These are phyloP conservation scores for Anguilla pacifica DNA, from an alignment of 2,797 vertebrate species.

Conservation along the genomic window DNA sequence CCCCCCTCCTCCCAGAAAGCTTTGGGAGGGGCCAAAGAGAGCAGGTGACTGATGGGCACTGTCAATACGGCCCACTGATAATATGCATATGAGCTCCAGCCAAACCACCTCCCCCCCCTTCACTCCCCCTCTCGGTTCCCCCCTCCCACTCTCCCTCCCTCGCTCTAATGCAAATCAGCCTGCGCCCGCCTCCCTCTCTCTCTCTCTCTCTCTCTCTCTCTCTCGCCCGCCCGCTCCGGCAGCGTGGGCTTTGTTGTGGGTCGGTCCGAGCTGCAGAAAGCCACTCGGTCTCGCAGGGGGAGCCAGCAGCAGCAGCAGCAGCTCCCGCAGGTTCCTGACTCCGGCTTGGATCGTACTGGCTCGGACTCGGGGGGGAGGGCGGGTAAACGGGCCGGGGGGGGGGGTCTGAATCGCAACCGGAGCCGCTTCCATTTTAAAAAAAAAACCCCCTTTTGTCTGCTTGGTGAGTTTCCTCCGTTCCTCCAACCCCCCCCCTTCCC, in stretches of 20 bases:
- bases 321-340: constrained; percentile 8
- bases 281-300: constrained; percentile 43
- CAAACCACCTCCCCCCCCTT: constrained; percentile 54
- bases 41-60: constrained; percentile 80
- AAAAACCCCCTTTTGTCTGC: constrained; percentile 11
- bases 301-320: constrained; percentile 18
- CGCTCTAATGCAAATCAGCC: constrained; percentile 69
- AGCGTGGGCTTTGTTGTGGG: constrained; percentile 73
- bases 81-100: constrained; percentile 35
- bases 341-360: not conserved
- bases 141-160: not conserved
- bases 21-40: constrained; percentile 63
- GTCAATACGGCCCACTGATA: constrained; percentile 66
- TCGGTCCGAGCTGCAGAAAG: constrained; percentile 44
- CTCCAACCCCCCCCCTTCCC: constrained; percentile 30
- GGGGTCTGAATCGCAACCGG: not conserved
- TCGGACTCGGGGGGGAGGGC: not conserved
- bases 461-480: constrained; percentile 42
- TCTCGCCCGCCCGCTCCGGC: constrained; percentile 44
- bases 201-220: not conserved
- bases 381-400: not conserved
- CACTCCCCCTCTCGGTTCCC: constrained; percentile 10
- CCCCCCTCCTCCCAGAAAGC: constrained; percentile 55
- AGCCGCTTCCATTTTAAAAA: constrained; percentile 27
- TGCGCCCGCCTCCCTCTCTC: constrained; percentile 41